Base-by-base conservation (phyloP, 1,140 invertebrate genomes). In the Calycopis cecrops region DNA sequence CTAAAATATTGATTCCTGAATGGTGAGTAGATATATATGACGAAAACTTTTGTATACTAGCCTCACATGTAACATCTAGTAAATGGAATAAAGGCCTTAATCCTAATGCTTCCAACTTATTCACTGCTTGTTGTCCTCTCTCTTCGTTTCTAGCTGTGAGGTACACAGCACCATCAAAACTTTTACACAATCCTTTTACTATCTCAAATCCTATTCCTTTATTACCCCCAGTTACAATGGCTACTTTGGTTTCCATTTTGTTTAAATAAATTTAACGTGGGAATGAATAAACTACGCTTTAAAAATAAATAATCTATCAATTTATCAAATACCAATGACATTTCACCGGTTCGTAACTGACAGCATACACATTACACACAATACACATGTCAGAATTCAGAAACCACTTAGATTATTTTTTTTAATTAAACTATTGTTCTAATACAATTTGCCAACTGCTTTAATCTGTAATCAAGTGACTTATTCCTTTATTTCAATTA, bases 181-280 rank as follows among this genome's bases (percentile, higher is more conserved):
- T 83, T 63, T 90, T 75, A 69, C 91, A 93, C 35, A 94, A 84
- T 7, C 88, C 89, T 79, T 92, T 91, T 1, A 93, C 92, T 54
- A 94, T 93, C 21, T 89, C 92, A 80, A 90, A 93, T 38, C 94
- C 94, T 76, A 95, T 93, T 3, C 94, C 94, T 89, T 94, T 94
- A 74, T 95, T 95, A 38, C 88, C 78, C 35, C 94, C 94, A 54
- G 94, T 94, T 28, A 95, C 93, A 63, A 88, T 62, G 57, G 87
- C 85, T 69, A 88, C 84, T 85, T 83, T 85, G 72, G 79, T 87
- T 90, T 90, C 70, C 83, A 86, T 85, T 78, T 74, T 81, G 65
- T 79, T 73, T 67, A 67, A 70, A 72, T 60, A 73, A 77, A 66
- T 68, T 67, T 64, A 68, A 69, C 51, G 65, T 65, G 65, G 65